Base-by-base conservation (phyloP, 2,888 invertebrate genomes). In the Dolomedes plantarius region DNA sequence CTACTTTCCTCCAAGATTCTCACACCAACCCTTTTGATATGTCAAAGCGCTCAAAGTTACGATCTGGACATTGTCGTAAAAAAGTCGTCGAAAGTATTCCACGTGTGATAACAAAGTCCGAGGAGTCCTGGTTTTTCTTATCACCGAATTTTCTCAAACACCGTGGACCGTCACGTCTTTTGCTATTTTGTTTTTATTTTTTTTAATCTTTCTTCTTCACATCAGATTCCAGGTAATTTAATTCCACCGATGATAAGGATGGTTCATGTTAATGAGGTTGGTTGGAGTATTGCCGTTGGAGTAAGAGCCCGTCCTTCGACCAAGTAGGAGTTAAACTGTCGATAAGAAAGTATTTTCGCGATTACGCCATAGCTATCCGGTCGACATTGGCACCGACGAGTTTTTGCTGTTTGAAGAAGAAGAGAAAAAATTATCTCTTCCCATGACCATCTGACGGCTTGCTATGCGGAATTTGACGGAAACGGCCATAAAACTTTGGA, bases 41-140 rank as follows among this genome's bases (percentile, higher is more conserved):
- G 73, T 80, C 80, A 80, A 73, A 56, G 11, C 50, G 67, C 36
- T 32, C 68, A 67, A 67, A 80, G 56, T 67, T 74, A 80, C 67
- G 80, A 74, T 50, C 73, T 27, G 31, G 41, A 31, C 39, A 27
- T 23, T 5, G 69, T 39, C 67, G 28, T 74, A 80, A 74, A 80
- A 36, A 74, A 36, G 64, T 74, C 65, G 65, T 27, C 50, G 56
- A 67, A 67, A 50, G 1, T 16, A 13, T 46, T 46, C 56, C 11
- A 23, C 56, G 23, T 19, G 23, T 56, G 56, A 56, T 56, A 56
- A 56, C 19, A 23, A 2, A 2, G n/a, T 46, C 2, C n/a, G n/a
- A 36, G 36, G 36, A 56, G 7, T 56, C 56, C 23, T 6, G 23
- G 56, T 56, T 16, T 46, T 16, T 56, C 23, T 23, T 56, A 19